These are phyloP conservation scores for Dunckerocampus dactyliophorus DNA, from an alignment of 2,113 vertebrate genomes.

Conservation along the genomic window DNA sequence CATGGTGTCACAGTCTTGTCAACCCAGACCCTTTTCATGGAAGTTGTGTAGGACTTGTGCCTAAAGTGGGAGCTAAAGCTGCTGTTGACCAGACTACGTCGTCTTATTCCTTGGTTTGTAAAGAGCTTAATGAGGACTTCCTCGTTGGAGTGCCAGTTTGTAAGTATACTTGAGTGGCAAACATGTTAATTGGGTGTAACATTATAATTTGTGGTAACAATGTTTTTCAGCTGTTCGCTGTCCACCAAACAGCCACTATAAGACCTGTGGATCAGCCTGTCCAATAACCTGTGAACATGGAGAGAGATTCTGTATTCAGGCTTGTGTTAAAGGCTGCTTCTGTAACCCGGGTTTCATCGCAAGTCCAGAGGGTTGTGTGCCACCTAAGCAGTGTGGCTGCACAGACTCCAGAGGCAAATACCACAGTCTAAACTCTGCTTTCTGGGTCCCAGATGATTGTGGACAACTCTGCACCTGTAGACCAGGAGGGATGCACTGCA, in stretches of 20 bases:
- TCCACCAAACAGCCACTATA: constrained; percentile 57
- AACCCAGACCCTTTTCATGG: constrained; percentile 38
- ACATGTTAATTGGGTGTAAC: background rate
- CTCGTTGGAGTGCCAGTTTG: background rate
- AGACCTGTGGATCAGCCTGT: constrained; percentile 55
- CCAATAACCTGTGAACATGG: constrained; percentile 40
- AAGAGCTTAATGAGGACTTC: background rate
- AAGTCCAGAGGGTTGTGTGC: constrained; percentile 19
- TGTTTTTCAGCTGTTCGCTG: constrained; percentile 43
- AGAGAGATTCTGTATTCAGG: constrained; percentile 20
- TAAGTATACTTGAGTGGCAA: constrained; percentile 8
- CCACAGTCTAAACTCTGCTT: constrained; percentile 19
- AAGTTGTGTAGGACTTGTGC: constrained; percentile 24
- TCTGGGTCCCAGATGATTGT: constrained; percentile 25
- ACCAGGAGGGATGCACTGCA: constrained; percentile 2
- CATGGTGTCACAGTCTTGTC: constrained; percentile 1
- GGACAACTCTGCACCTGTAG: constrained; percentile 18
- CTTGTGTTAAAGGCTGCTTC: constrained; percentile 44
- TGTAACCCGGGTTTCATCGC: constrained; percentile 21
- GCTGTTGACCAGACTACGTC: background rate
- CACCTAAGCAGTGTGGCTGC: constrained; percentile 22
- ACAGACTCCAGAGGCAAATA: constrained; percentile 26
- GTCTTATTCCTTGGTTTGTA: constrained; percentile 24
- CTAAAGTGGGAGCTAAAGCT: constrained; percentile 14
- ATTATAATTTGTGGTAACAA: background rate